Evolutionary conservation across 2,113 vertebrate species (phyloP), one percentile per base, ranked within the genome.

Genomic region (Pelobates fuscus): DNA sequence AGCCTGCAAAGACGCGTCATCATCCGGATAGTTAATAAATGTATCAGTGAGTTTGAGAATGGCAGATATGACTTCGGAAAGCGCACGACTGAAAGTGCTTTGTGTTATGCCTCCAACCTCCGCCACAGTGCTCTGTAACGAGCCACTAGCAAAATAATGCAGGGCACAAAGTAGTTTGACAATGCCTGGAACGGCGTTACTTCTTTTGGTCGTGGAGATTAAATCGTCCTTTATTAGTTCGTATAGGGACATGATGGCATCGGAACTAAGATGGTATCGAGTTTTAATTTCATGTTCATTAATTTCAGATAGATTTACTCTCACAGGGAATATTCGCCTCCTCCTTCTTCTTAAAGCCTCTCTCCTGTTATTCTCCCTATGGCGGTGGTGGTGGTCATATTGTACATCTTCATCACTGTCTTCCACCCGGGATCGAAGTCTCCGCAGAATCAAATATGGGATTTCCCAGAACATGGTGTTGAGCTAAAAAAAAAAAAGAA

Each of bases 201-300:
- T 68, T 41, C 73, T 60, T 55, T 77, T 65, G 1, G 73, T 77
- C 21, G 65, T 75, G 20, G 72, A 66, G 20, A 67, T 67, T 20
- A 75, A 57, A 54, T 75, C 64, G 57, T 75, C 65, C 37, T 75
- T 75, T 23, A 75, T 66, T 26, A 67, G 64, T 49, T 75, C 72
- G 32, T 67, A 75, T 8, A 75, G 37, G 20, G 63, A 75, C 63
- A 67, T 66, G 25, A 75, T 75, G 20, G 55, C 63, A 8, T 67
- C 72, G 5, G 72, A 75, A 29, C 52, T 67, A 11, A 75, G 64
- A n/a, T 63, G 72, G 46, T 75, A 75, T 2, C 72, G 64, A 8
- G 65, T 32, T 67, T 67, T 58, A 57, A 75, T 75, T 8, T 75
- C 72, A 6, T 67, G 32, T 26, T 75, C 72, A 11, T 75, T 57